Evolutionary conservation across 2,888 invertebrate genomes (phyloP).

Genomic region (Lycaena phlaeas): DNA sequence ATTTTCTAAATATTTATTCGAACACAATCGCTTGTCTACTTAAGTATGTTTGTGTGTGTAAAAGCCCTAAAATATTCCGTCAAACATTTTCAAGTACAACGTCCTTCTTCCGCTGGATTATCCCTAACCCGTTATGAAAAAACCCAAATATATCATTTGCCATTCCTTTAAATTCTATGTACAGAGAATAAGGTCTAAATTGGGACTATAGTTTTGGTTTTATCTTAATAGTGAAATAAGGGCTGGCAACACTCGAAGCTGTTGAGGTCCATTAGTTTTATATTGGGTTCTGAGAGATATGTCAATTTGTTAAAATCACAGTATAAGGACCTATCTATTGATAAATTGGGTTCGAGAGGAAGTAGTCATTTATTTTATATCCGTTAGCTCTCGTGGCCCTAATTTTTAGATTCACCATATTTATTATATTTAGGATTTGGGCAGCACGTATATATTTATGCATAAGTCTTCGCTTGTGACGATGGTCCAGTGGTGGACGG

Average conservation of each 20-base stretch:
- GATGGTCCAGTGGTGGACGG: too few relatives aligned
- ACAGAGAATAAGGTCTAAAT: neutral
- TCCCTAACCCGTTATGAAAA: slow-evolving; percentile 11
- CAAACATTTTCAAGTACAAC: slow-evolving; percentile 16
- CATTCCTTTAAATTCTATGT: neutral
- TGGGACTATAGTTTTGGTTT: neutral
- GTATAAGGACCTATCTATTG: neutral
- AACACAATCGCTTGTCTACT: too few relatives aligned
- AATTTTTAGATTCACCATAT: too few relatives aligned
- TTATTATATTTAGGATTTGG: too few relatives aligned
- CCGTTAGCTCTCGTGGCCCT: too few relatives aligned
- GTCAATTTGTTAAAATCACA: slow-evolving; percentile 14
- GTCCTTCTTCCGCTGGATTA: slow-evolving; percentile 15
- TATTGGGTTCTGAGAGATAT: slow-evolving; percentile 20
- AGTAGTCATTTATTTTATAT: too few relatives aligned
- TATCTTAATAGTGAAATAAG: neutral
- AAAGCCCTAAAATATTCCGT: neutral
- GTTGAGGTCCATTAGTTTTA: slow-evolving; percentile 21
- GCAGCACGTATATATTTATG: too few relatives aligned
- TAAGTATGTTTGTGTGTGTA: too few relatives aligned
- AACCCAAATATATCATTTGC: neutral
- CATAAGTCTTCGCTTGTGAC: too few relatives aligned
- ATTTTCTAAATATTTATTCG: too few relatives aligned
- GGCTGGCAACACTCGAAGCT: neutral
- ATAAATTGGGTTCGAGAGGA: neutral